These are phyloP conservation scores for Oxystoma pomonae DNA, from an alignment of 2,888 invertebrate species.

Conservation along the genomic window DNA sequence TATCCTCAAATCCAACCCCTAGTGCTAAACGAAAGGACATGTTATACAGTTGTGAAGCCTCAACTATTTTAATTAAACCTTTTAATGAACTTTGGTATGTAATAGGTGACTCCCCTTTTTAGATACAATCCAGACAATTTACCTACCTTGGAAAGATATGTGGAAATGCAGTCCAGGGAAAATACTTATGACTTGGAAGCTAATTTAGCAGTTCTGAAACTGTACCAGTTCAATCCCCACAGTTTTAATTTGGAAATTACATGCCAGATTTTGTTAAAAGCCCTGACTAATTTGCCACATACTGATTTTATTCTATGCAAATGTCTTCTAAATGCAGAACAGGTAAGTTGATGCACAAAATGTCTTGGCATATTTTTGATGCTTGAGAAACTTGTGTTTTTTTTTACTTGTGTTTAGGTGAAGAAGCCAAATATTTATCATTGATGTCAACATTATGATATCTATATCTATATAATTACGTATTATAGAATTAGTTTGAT, in stretches of 20 bases:
- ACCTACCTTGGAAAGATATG: constrained; percentile 84
- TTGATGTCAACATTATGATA: too few relatives aligned
- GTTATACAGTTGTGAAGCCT: too few relatives aligned
- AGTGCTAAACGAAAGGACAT: too few relatives aligned
- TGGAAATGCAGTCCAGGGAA: constrained; percentile 87
- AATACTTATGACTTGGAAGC: constrained; percentile 97
- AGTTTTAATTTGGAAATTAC: constrained; percentile 81
- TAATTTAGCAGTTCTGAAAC: constrained; percentile 90
- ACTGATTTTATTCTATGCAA: constrained; percentile 98
- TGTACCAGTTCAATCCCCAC: constrained; percentile 94
- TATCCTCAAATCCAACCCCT: too few relatives aligned
- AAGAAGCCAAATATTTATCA: too few relatives aligned
- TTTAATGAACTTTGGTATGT: too few relatives aligned
- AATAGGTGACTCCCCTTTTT: too few relatives aligned
- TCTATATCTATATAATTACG: too few relatives aligned
- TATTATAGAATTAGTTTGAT: too few relatives aligned
- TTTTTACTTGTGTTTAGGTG: not conserved
- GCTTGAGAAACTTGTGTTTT: not conserved
- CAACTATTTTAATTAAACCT: too few relatives aligned
- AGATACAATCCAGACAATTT: constrained; percentile 98
- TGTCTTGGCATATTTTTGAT: constrained; percentile 1
- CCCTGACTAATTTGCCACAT: constrained; percentile 94
- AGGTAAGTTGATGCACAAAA: constrained; percentile 46
- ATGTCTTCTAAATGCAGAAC: constrained; percentile 81
- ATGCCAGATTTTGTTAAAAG: constrained; percentile 88